phyloP scores from a whole-genome alignment of 1,140 invertebrate genomes.

The Nylanderia fulva region DNA sequence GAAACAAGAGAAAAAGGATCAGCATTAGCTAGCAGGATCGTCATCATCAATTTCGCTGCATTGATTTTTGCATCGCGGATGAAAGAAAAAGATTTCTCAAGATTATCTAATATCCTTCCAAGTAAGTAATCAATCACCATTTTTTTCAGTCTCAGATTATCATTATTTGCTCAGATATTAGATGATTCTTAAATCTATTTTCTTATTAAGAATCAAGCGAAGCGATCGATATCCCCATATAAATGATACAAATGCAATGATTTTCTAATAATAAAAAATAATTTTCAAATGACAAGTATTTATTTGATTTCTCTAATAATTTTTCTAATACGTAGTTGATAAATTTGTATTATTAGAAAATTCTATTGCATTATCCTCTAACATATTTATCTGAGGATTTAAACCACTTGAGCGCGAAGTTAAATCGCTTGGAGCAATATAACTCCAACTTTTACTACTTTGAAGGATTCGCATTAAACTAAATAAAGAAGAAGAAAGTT shows the following conservation, averaged over 20 bases:
- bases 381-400: background rate
- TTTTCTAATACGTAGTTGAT: background rate
- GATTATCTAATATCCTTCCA: slow-evolving; percentile 35
- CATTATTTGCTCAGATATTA: slow-evolving; percentile 5
- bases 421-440: slow-evolving; percentile 24
- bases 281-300: background rate
- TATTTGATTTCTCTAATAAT: background rate
- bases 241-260: background rate
- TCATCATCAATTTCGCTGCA: background rate
- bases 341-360: slow-evolving; percentile 14
- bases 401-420: slow-evolving; percentile 28
- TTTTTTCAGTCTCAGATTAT: background rate
- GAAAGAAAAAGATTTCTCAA: background rate
- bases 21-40: slow-evolving; percentile 39
- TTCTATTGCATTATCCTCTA: background rate
- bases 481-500: slow-evolving; percentile 35
- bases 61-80: slow-evolving; percentile 25
- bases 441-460: slow-evolving; percentile 29
- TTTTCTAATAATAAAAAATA: slow-evolving; percentile 27
- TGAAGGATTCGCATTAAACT: background rate
- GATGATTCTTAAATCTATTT: slow-evolving; percentile 39
- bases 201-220: slow-evolving; percentile 10
- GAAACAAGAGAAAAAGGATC: slow-evolving; percentile 34
- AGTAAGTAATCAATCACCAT: background rate
- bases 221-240: background rate